Evolutionary conservation across 2,113 vertebrate species (phyloP), one percentile per base, ranked within the genome.

Genomic region (Ammodramus savannarum): DNA sequence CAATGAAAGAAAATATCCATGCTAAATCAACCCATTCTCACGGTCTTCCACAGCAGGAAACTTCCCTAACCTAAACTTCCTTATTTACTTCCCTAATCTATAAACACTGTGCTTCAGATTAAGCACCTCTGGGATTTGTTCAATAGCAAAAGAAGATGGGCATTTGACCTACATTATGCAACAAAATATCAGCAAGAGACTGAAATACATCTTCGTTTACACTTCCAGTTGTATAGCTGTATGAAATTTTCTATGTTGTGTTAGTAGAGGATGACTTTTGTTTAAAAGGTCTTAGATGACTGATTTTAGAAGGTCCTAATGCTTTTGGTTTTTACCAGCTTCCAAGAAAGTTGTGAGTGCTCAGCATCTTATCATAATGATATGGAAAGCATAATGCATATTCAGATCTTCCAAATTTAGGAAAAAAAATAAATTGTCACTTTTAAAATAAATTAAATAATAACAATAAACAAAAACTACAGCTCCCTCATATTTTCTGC

Each of bases 11-110:
- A 95, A 97, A 95, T 3, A 58, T 17, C 61, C 48, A 52, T 34
- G 81, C 29, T 89, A 83, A 86, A 84, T 66, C 52, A 94, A 75
- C 12, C 39, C 23, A 3, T 94, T 66, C 31, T 54, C 14, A 13
- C 0, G 2, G 32, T 65, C 31, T 48, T 87, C 19, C 71, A 76
- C 29, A 95, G 87, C 83, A 94, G 85, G 49, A 92, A 75, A 76
- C 46, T 92, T 84, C 94, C 91, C 73, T 72, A 93, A 95, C 76
- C 67, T 94, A 63, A 96, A 97, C 57, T 92, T 82, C 94, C 21
- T 46, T 96, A 85, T 62, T 94, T 89, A 89, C 48, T 92, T 84
- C 94, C 91, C 74, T 75, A 95, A 94, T 74, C 62, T 95, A 73
- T 81, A 66, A 97, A 97, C 57, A 87, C 61, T 38, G 38, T 76